phyloP scores from a whole-genome alignment of 2,888 invertebrate species.

The Rutpela maculata region DNA sequence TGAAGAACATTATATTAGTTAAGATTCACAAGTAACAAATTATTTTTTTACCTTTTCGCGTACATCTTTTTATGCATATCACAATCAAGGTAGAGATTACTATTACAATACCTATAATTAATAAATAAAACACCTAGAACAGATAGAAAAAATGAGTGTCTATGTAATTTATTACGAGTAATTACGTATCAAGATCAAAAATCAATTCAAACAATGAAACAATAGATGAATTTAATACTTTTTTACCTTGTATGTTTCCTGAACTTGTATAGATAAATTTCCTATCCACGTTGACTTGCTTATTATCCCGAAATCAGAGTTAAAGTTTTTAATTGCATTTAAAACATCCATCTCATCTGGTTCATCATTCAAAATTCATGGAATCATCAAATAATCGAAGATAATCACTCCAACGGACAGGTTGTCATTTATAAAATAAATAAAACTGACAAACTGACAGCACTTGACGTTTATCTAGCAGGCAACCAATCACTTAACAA shows the following conservation, averaged over 20 bases:
- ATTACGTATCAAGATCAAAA: conserved; percentile 33
- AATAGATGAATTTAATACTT: background rate
- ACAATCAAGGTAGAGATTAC: conserved; percentile 57
- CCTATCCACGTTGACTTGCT: conserved; percentile 67
- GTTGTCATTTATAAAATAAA: conserved; percentile 15
- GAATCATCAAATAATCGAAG: conserved; percentile 2
- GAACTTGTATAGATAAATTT: conserved; percentile 57
- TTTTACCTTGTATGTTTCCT: conserved; percentile 66
- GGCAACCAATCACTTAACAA: background rate
- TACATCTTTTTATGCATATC: conserved; percentile 68
- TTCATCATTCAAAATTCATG: conserved; percentile 35
- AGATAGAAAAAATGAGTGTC: background rate
- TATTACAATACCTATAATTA: conserved; percentile 59
- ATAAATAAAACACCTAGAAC: conserved; percentile 60
- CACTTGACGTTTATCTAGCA: background rate
- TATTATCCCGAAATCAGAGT: conserved; percentile 67
- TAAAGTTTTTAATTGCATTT: conserved; percentile 69
- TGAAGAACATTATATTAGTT: conserved; percentile 46
- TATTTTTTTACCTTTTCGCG: conserved; percentile 67
- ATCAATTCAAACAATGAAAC: conserved; percentile 26
- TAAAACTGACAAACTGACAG: conserved; percentile 2
- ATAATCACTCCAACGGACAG: background rate
- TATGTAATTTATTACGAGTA: background rate
- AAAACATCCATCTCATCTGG: conserved; percentile 70
- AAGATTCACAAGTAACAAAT: background rate